These are phyloP conservation scores for Crypturellus tataupa DNA, from an alignment of 2,797 vertebrate species.

Conservation along the genomic window DNA sequence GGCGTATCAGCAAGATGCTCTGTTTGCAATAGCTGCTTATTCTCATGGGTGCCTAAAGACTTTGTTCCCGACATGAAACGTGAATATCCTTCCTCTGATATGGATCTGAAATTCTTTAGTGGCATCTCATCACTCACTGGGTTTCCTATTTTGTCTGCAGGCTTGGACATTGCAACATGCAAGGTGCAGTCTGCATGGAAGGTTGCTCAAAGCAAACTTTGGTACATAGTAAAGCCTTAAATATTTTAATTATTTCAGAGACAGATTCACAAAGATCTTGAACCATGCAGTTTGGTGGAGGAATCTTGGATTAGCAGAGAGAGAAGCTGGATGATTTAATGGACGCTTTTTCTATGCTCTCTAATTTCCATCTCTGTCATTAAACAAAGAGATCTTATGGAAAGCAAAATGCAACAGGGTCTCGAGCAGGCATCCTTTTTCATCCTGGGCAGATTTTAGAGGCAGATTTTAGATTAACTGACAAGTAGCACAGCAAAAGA, in stretches of 20 bases:
- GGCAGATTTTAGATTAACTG: not conserved
- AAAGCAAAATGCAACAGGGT: not conserved
- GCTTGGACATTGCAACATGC: not conserved
- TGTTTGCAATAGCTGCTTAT: not conserved
- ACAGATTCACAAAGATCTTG: not conserved
- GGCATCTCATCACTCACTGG: constrained; percentile 1
- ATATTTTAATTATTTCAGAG: not conserved
- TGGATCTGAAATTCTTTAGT: constrained; percentile 61
- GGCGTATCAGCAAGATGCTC: not conserved
- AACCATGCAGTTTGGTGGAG: not conserved
- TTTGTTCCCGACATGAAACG: constrained; percentile 59
- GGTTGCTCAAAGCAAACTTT: not conserved
- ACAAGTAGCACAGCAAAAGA: not conserved
- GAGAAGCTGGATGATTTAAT: not conserved
- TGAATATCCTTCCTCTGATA: constrained; percentile 61
- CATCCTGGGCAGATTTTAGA: no score
- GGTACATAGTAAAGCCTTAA: not conserved
- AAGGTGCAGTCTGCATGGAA: not conserved
- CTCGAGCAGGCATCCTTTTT: no score
- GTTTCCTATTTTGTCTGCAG: constrained; percentile 25
- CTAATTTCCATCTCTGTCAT: not conserved
- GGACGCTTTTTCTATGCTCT: not conserved
- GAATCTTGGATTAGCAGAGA: not conserved
- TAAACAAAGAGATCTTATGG: not conserved
- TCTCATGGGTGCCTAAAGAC: constrained; percentile 19